phyloP scores from a whole-genome alignment of 2,113 vertebrate species.

The Archocentrus centrarchus region DNA sequence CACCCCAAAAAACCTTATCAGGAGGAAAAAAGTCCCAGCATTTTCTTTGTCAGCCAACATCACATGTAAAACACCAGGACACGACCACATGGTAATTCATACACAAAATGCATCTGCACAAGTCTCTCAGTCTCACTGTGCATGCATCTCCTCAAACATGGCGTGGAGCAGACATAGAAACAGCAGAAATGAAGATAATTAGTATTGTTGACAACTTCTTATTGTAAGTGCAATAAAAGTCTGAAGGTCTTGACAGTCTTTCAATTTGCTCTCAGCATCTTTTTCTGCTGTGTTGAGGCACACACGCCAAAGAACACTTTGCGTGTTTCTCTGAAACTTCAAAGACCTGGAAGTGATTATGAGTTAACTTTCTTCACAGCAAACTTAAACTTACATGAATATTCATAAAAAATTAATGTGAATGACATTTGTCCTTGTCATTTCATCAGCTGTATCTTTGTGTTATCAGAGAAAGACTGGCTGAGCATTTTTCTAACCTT shows the following conservation, averaged over 20 bases:
- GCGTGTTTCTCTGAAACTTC: neutral
- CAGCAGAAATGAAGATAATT: neutral
- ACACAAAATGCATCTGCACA: too few relatives aligned
- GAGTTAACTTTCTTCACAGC: neutral
- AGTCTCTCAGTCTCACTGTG: neutral
- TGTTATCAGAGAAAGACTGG: neutral
- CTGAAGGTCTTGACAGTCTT: neutral
- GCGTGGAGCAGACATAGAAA: neutral
- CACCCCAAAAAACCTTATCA: too few relatives aligned
- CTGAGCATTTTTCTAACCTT: neutral
- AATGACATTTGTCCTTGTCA: neutral
- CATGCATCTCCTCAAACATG: neutral
- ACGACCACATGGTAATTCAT: too few relatives aligned
- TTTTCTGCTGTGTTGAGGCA: too few relatives aligned
- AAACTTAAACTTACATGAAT: slow-evolving; percentile 3
- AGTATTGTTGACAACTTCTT: neutral
- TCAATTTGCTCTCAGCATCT: too few relatives aligned
- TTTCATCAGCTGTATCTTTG: neutral
- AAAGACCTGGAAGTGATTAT: neutral
- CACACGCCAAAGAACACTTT: too few relatives aligned
- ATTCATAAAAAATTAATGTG: slow-evolving; percentile 7
- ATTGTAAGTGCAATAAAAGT: neutral
- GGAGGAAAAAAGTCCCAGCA: too few relatives aligned
- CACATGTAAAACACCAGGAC: too few relatives aligned
- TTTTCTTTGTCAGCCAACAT: too few relatives aligned